Percentiles rank a stretch among this genome's conserved stretches.
Conservation (phyloP, 2,797 vertebrate species). For the Otolemur crassicaudatus region DNA sequence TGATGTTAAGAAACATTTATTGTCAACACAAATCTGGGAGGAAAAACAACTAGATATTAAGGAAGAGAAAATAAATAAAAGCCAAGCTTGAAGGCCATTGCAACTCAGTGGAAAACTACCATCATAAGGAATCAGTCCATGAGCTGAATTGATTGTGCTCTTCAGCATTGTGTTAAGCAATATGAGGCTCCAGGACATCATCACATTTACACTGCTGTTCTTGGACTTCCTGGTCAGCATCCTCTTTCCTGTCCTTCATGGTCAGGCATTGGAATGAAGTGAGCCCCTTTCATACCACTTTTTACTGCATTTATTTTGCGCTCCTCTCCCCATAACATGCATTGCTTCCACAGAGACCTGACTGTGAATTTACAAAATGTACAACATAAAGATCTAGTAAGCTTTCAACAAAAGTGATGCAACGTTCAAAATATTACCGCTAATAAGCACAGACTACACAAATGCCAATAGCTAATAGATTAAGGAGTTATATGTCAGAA, state of each 20-base stretch:
- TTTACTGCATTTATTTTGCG: background rate
- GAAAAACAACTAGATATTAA: background rate
- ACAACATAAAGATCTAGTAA: background rate
- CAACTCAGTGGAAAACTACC: background rate
- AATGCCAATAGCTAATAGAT: background rate
- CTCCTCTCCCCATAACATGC: accelerated
- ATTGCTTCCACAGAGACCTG: background rate
- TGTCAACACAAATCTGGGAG: background rate
- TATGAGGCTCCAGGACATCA: background rate
- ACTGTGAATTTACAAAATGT: background rate
- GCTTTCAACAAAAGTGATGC: background rate
- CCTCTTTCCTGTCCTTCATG: background rate
- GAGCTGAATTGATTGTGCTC: background rate
- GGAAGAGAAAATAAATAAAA: background rate
- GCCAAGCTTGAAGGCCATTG: background rate
- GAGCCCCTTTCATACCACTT: background rate
- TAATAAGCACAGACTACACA: background rate
- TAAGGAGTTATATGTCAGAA: background rate
- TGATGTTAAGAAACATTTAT: background rate
- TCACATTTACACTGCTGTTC: background rate
- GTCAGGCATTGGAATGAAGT: background rate
- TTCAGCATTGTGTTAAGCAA: background rate
- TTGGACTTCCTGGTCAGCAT: background rate
- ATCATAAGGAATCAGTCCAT: background rate
- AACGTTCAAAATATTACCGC: background rate